Evolutionary conservation across 92 coral and sea anemone species (phyloP).

Genomic region (Pocillopora grandis): DNA sequence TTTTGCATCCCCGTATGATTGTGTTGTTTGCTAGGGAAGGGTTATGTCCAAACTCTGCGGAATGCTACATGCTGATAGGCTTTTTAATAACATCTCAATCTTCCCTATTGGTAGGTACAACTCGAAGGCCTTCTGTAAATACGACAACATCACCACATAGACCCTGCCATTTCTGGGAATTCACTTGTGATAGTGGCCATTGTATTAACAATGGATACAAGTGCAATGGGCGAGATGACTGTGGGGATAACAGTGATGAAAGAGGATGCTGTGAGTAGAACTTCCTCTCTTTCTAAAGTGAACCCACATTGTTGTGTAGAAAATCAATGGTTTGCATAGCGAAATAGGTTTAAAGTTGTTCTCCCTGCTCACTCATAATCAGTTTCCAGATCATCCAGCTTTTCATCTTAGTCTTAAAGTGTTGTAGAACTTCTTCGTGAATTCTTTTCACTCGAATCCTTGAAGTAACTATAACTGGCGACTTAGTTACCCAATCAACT

Average conservation of each 20-base stretch:
- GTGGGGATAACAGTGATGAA: conserved; percentile 79
- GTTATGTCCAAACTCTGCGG: not conserved
- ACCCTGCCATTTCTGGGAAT: conserved; percentile 70
- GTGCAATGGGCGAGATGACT: conserved; percentile 69
- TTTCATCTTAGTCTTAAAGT: no score
- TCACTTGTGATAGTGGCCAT: conserved; percentile 52
- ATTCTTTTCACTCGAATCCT: no score
- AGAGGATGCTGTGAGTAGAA: conserved; percentile 67
- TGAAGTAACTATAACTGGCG: no score
- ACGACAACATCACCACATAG: conserved; percentile 23
- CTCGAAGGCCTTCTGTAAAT: not conserved
- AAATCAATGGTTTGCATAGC: no score
- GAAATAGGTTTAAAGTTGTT: no score
- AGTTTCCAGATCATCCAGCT: no score
- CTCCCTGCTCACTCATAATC: no score
- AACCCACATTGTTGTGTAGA: no score
- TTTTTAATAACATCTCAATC: not conserved
- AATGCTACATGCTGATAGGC: not conserved
- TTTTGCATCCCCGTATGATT: no score
- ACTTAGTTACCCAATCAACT: no score
- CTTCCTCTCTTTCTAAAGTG: not conserved
- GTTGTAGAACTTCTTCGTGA: no score
- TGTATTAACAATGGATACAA: conserved; percentile 46
- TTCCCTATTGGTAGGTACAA: conserved; percentile 7
- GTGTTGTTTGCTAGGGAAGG: no score